Evolutionary conservation across 2,113 vertebrate species (phyloP), one percentile per base, ranked within the genome.

Genomic region (Pygoscelis antarcticus): DNA sequence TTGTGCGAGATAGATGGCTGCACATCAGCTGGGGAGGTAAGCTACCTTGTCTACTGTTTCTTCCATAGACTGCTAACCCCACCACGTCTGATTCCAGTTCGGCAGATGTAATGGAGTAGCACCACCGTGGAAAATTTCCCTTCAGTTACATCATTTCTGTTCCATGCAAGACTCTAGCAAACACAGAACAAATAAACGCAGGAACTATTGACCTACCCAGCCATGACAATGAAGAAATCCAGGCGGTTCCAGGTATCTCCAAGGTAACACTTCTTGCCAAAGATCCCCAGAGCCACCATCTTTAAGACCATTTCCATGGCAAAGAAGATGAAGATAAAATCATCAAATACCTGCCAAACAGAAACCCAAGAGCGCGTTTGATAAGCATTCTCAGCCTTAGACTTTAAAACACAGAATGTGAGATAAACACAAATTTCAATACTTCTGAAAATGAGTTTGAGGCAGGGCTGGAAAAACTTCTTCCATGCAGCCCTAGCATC

Each of bases 201-300:
- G 30, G 92, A 65, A 36, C 4, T 57, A 36, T 47, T 8, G 20
- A 97, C 99, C 95, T 98, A 99, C 99, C 99, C 99, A 44, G 99
- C 99, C 99, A 99, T 99, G 87, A 99, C 99, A 58, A 99, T 99
- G 89, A 99, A 99, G 98, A 99, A 99, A 87, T 99, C 99, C 98
- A 99, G 97, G 13, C 99, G 98, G 96, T 99, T 99, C 99, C 99
- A 99, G 1, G 99, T 99, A 97, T 99, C 99, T 44, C 99, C 99
- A 20, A 99, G 99, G 97, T 99, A 99, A 97, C 99, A 99, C 82
- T 99, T 99, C 52, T 98, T 99, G 34, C 99, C 99, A 47, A 99
- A 99, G 92, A 99, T 99, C n/a, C 99, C 99, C 96, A 99, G 95
- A 66, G 99, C 99, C 77, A 99, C 98, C 99, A 99, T 99, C 97